phyloP scores from a whole-genome alignment of 1,140 invertebrate genomes.

The Mylabris phalerata region DNA sequence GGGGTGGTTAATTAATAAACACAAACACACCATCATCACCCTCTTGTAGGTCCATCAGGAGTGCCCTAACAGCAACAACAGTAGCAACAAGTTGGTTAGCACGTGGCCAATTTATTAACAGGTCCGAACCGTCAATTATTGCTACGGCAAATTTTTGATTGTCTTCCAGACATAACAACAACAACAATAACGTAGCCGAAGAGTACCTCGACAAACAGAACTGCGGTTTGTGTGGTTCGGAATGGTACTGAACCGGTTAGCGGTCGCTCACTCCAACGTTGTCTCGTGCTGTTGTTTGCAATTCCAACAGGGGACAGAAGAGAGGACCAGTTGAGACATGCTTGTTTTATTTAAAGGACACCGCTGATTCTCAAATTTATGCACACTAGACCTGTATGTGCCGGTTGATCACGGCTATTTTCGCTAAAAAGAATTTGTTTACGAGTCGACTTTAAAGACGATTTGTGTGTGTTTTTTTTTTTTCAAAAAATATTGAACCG shows the following conservation, averaged over 20 bases:
- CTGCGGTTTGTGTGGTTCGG: background rate
- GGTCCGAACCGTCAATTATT: background rate
- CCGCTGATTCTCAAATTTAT: no score
- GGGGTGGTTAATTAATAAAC: no score
- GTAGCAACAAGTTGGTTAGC: slow-evolving; percentile 14
- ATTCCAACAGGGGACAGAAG: slow-evolving; percentile 4
- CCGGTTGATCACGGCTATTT: no score
- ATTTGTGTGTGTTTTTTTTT: no score
- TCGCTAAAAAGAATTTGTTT: no score
- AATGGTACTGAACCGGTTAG: slow-evolving; percentile 11
- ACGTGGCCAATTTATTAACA: slow-evolving; percentile 10
- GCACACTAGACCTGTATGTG: no score
- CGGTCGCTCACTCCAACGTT: slow-evolving; percentile 12
- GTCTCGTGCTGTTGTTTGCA: background rate
- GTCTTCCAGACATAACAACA: background rate
- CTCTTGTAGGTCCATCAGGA: no score
- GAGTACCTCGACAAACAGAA: background rate
- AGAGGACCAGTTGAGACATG: background rate
- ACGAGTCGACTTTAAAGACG: no score
- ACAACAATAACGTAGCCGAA: background rate
- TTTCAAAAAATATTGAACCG: no score
- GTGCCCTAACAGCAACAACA: no score
- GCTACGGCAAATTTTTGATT: background rate
- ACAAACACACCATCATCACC: no score
- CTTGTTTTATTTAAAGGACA: background rate